Base-by-base conservation (phyloP, 2,888 invertebrate genomes). In the Vannuccia rotundouncinata region DNA sequence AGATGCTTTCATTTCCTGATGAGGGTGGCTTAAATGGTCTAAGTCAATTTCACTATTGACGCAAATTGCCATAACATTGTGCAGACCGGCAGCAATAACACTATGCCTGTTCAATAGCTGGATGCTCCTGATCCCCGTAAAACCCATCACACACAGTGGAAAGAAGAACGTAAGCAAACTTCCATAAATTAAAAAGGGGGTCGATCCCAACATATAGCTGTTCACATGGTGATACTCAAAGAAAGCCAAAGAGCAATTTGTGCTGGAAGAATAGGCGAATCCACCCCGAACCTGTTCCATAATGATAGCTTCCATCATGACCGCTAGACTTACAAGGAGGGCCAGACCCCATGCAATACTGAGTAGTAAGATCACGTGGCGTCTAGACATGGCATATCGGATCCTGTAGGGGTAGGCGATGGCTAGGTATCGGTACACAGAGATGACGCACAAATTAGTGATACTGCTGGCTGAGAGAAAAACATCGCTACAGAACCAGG, bases 331-430 rank as follows among this genome's bases (percentile, higher is more conserved):
- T 0, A 79, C 77, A 10, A 80, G 59, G 66, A 79, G 66, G 10
- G 80, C 45, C 13, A 80, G 60, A 10, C 60, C 78, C 80, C 80
- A 80, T 5, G 80, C 80, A 10, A 31, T 30, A 1, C 45, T 60
- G 1, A 80, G 78, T 28, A 80, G 45, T n/a, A 27, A 28, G 29
- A 31, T 27, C 5, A 80, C 59, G 17, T 79, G 66, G 1, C 25
- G 29, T 25, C 28, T 27, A n/a, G 80, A 79, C 29, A 78, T 78
- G 13, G 60, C 60, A 27, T 80, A 80, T 17, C 80, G 29, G 31
- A 80, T 79, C 25, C 80, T 45, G 59, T 80, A 80, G n/a, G 80
- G 80, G 29, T 80, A 80, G 22, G 80, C 80, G 29, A 80, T 80
- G 29, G 80, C 80, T 1, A 80, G 29, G 28, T 80, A 80, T n/a